A percentile compares a stretch with the other conserved stretches of the same genome.
These are phyloP conservation scores for Ganaspis brasiliensis DNA, from an alignment of 2,888 invertebrate genomes.

Conservation along the genomic window DNA sequence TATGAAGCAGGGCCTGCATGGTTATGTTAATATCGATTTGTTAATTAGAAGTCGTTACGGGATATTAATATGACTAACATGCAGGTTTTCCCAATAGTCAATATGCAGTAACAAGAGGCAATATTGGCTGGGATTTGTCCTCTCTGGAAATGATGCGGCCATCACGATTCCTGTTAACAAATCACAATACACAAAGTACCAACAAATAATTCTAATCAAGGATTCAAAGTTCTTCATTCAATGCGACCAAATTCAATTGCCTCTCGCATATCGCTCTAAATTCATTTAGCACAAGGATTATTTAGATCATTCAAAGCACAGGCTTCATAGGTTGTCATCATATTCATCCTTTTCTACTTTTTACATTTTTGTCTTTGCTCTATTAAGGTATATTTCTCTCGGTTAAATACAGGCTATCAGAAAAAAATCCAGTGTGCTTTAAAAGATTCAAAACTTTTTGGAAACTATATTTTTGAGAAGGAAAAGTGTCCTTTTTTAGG, in stretches of 20 bases:
- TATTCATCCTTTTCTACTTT: too few relatives aligned
- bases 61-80: constrained; percentile 17
- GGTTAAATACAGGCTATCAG: too few relatives aligned
- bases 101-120: constrained; percentile 12
- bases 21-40: constrained; percentile 65
- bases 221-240: neutral
- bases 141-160: constrained; percentile 45
- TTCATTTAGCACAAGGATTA: too few relatives aligned
- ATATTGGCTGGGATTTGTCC: constrained; percentile 17
- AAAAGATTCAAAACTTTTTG: too few relatives aligned
- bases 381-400: too few relatives aligned
- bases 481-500: too few relatives aligned
- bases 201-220: neutral
- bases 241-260: neutral
- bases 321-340: too few relatives aligned
- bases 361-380: too few relatives aligned
- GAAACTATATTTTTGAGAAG: too few relatives aligned
- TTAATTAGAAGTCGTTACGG: constrained; percentile 67
- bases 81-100: constrained; percentile 37
- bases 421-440: too few relatives aligned
- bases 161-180: constrained; percentile 68
- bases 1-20: constrained; percentile 65
- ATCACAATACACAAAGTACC: neutral
- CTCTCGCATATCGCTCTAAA: too few relatives aligned
- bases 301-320: too few relatives aligned